A percentile compares a stretch with the other conserved stretches of the same genome.
Conservation (phyloP, 2,888 invertebrate genomes). For the Calameuta pallipes region DNA sequence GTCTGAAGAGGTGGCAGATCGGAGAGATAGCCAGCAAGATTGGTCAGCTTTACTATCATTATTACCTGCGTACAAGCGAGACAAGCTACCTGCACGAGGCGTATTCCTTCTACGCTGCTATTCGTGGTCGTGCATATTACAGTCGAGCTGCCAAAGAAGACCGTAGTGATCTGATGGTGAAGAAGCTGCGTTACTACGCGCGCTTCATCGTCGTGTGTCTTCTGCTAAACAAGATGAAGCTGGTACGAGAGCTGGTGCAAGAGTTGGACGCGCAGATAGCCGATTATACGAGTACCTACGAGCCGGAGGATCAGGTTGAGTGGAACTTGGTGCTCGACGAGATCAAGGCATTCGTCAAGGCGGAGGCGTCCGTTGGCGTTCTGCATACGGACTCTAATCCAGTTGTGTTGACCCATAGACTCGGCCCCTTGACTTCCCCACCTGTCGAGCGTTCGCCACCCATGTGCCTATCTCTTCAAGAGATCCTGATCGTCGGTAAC, state of each 20-base stretch:
- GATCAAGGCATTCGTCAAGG: slow-evolving; percentile 93
- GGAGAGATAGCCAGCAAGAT: slow-evolving; percentile 99
- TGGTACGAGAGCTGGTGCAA: slow-evolving; percentile 90
- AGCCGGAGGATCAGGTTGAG: slow-evolving; percentile 93
- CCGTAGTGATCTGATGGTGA: slow-evolving; percentile 95
- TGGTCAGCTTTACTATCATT: slow-evolving; percentile 98
- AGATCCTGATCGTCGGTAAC: slow-evolving; percentile 94
- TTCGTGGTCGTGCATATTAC: slow-evolving; percentile 93
- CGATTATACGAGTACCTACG: slow-evolving; percentile 94
- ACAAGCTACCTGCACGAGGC: slow-evolving; percentile 96
- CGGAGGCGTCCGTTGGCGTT: slow-evolving; percentile 90
- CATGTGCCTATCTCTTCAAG: slow-evolving; percentile 89
- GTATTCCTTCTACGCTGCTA: slow-evolving; percentile 96
- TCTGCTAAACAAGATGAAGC: slow-evolving; percentile 90
- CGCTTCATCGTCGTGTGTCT: slow-evolving; percentile 96
- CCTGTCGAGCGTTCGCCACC: slow-evolving; percentile 88
- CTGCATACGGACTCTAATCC: slow-evolving; percentile 88
- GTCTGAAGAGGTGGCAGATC: slow-evolving; percentile 97
- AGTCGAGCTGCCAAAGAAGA: slow-evolving; percentile 94
- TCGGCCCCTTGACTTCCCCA: slow-evolving; percentile 86
- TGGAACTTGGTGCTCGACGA: slow-evolving; percentile 96
- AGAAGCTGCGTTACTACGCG: slow-evolving; percentile 94
- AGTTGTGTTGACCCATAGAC: slow-evolving; percentile 87
- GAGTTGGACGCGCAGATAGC: slow-evolving; percentile 94
- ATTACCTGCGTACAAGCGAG: slow-evolving; percentile 96